Conservation (phyloP, 2,888 invertebrate genomes). For the Drosophila formosana region DNA sequence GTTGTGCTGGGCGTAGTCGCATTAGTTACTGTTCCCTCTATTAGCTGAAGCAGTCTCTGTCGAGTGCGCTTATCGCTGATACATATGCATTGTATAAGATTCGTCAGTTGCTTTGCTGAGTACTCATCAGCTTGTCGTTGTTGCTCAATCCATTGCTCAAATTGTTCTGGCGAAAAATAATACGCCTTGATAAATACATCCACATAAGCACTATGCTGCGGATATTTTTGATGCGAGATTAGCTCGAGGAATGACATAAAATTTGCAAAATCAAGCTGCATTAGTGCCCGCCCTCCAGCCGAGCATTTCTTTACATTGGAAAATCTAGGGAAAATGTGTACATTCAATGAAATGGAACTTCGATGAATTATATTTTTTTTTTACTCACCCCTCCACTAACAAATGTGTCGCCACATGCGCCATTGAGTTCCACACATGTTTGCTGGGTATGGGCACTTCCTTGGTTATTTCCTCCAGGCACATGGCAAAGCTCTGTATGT, state of each 20-base stretch:
- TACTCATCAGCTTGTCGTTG: conserved; percentile 95
- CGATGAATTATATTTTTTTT: neutral
- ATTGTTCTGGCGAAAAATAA: conserved; percentile 94
- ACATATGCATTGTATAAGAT: conserved; percentile 93
- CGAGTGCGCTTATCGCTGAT: conserved; percentile 94
- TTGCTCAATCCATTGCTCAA: conserved; percentile 95
- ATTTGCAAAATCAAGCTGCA: conserved; percentile 99
- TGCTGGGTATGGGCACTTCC: conserved; percentile 90
- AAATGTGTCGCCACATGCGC: conserved; percentile 94
- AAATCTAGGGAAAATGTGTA: conserved; percentile 86
- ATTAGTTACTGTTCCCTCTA: conserved; percentile 86
- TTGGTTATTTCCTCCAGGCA: conserved; percentile 90
- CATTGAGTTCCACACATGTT: conserved; percentile 94
- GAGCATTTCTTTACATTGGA: conserved; percentile 96
- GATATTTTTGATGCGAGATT: conserved; percentile 92
- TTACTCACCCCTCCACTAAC: conserved; percentile 93
- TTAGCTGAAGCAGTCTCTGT: conserved; percentile 90
- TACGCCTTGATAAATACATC: conserved; percentile 98
- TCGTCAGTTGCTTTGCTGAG: conserved; percentile 93
- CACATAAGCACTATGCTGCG: conserved; percentile 95
- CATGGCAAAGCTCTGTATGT: conserved; percentile 90
- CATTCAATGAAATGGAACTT: neutral
- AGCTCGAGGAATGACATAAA: conserved; percentile 95
- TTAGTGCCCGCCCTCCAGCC: conserved; percentile 97
- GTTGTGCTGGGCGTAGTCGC: conserved; percentile 66